Evolutionary conservation across 1,140 invertebrate genomes (phyloP), one percentile per base, ranked within the genome.

Genomic region (Drosophila ambigua): DNA sequence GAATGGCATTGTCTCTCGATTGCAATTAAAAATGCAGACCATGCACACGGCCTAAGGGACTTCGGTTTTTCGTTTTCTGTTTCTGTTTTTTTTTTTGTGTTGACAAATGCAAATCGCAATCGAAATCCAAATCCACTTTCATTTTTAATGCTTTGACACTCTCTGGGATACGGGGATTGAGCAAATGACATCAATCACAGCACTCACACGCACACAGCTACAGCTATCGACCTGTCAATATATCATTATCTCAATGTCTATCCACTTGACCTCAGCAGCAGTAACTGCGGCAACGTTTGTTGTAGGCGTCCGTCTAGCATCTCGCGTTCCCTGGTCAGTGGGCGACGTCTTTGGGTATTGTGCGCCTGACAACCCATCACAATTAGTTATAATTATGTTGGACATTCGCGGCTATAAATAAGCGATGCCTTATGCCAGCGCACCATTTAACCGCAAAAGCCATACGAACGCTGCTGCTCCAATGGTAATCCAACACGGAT

Each of bases 321-420:
- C 39, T 4, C 13, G 24, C 16, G 31, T 6, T 7, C 26, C 26
- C 26, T 9, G 31, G 31, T 31, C 63, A 28, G 73, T 77, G 73
- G 77, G 77, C 78, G 78, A 61, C 62, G 52, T 61, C 65, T 76
- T 76, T 80, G 77, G 52, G 50, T 48, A 50, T 52, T 64, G 20
- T 28, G 49, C 41, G 61, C 52, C 76, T 77, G 78, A 67, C 76
- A 75, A 64, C 61, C 49, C 51, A 65, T 58, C 68, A 82, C 78
- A 87, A 87, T 87, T 87, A 82, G 83, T 88, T 82, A 72, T 88
- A 88, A 85, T 87, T 88, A 87, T 78, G 67, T 71, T 69, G 69
- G 72, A 48, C 76, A 59, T 57, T 52, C 45, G 55, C 44, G 55
- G 72, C 74, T 75, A 68, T 76, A 74, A 78, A 78, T 66, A 78